phyloP scores from a whole-genome alignment of 2,888 invertebrate genomes.

The Pristionchus maxplancki region DNA sequence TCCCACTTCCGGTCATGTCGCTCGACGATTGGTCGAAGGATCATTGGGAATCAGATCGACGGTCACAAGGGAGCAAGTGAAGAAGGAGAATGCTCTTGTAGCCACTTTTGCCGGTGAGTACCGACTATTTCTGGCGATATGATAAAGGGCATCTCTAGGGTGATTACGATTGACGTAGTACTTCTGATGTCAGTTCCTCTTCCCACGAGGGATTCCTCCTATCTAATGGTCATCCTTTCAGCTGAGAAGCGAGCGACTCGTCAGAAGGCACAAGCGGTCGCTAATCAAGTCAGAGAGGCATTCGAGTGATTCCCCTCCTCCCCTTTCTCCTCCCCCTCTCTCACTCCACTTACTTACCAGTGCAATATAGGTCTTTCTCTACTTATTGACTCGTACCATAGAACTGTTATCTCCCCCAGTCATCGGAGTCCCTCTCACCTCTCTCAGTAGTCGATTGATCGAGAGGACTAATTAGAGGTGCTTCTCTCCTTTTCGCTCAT shows the following conservation, averaged over 20 bases:
- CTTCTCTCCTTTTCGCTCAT: background rate
- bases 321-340: background rate
- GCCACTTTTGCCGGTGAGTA: conserved; percentile 56
- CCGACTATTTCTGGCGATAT: background rate
- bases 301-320: conserved; percentile 20
- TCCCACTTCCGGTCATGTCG: conserved; percentile 53
- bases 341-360: background rate
- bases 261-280: conserved; percentile 12
- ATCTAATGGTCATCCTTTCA: conserved; percentile 50
- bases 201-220: background rate
- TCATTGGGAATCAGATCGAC: conserved; percentile 60
- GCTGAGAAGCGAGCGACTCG: conserved; percentile 58
- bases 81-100: conserved; percentile 58
- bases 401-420: background rate
- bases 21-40: conserved; percentile 63
- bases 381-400: background rate
- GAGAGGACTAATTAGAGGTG: conserved; percentile 21
- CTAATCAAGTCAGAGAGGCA: conserved; percentile 36
- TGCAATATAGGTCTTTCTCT: conserved; percentile 6
- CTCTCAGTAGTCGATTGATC: background rate
- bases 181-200: background rate
- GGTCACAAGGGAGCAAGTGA: conserved; percentile 59
- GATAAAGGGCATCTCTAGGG: no score
- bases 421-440: background rate
- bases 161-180: background rate